These are phyloP conservation scores for Trichopria drosophilae DNA, from an alignment of 2,888 invertebrate genomes.

Conservation along the genomic window DNA sequence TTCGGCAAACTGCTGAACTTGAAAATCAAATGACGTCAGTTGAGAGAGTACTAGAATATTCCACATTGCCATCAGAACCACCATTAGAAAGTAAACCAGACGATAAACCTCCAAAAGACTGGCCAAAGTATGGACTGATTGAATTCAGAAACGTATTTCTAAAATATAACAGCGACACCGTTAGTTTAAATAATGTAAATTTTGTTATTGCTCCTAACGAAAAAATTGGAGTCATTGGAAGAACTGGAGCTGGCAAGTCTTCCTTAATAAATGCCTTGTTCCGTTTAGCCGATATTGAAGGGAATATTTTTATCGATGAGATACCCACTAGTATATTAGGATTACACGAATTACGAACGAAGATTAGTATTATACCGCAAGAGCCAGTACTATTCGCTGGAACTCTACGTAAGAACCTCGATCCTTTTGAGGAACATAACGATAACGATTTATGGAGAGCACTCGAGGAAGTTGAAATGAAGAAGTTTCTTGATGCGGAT, in stretches of 20 bases:
- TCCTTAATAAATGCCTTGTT: conserved; percentile 73
- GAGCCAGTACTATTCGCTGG: conserved; percentile 63
- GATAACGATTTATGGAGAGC: conserved; percentile 61
- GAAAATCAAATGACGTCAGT: conserved; percentile 69
- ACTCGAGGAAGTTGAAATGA: conserved; percentile 71
- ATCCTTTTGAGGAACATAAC: conserved; percentile 66
- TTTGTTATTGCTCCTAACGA: conserved; percentile 63
- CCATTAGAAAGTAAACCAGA: conserved; percentile 55
- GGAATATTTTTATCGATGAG: conserved; percentile 72
- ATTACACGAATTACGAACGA: conserved; percentile 64
- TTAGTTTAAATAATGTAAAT: conserved; percentile 62
- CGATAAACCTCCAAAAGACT: conserved; percentile 57
- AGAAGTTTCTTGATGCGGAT: conserved; percentile 65
- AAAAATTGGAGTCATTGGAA: conserved; percentile 70
- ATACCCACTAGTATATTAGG: conserved; percentile 65
- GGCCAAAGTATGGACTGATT: conserved; percentile 63
- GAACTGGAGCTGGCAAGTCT: conserved; percentile 72
- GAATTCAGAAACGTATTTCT: conserved; percentile 61
- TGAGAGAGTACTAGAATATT: conserved; percentile 74
- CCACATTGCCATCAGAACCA: conserved; percentile 64
- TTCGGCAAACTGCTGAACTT: conserved; percentile 70
- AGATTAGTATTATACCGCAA: conserved; percentile 69
- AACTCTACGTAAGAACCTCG: conserved; percentile 67
- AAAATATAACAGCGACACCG: conserved; percentile 58
- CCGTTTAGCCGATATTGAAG: conserved; percentile 68